These are phyloP conservation scores for Furcifer pardalis DNA, from an alignment of 2,797 vertebrate genomes.

Conservation along the genomic window DNA sequence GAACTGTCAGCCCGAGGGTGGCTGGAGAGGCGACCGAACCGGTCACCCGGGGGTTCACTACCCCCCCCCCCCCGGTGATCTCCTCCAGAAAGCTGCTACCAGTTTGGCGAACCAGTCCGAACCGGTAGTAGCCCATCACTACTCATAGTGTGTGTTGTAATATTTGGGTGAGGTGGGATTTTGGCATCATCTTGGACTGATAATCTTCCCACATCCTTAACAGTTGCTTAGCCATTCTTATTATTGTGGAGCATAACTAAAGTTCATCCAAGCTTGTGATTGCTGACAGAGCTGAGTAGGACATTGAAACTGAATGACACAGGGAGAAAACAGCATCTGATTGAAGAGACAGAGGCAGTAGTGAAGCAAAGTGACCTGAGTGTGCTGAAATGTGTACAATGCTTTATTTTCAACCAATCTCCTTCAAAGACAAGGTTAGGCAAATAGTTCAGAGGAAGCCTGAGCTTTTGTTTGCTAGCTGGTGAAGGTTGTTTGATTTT, in stretches of 20 bases:
- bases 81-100: no score
- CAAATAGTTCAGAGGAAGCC: conserved; percentile 42
- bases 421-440: conserved; percentile 45
- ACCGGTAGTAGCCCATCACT: no score
- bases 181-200: neutral
- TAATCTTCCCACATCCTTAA: neutral
- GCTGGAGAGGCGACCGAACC: no score
- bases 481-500: conserved; percentile 43
- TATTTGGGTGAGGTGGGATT: neutral
- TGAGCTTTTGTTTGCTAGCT: conserved; percentile 38
- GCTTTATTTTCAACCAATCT: conserved; percentile 7
- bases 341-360: neutral
- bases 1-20: no score
- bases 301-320: neutral
- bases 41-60: no score
- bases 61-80: no score
- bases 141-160: neutral
- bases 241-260: neutral
- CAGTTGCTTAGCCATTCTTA: neutral
- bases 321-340: neutral
- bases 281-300: neutral
- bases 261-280: neutral
- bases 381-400: conserved; percentile 24
- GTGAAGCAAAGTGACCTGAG: conserved; percentile 26
- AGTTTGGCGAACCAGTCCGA: no score